Evolutionary conservation across 2,113 vertebrate genomes (phyloP).

Genomic region (Mystacornis crossleyi): DNA sequence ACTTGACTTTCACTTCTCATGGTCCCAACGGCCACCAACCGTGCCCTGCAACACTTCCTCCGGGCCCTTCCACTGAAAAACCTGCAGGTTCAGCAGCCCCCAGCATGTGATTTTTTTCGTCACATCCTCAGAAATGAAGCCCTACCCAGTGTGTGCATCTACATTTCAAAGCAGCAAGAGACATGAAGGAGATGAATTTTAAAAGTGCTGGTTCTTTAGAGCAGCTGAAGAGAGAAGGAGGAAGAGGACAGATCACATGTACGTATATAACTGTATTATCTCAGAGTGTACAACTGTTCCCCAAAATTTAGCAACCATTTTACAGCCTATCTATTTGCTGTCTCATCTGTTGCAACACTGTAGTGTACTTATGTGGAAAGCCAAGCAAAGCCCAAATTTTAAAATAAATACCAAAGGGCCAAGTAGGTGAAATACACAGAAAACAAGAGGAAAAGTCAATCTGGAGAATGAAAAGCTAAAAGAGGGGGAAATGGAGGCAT

Average conservation of each 20-base stretch:
- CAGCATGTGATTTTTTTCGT: accelerated
- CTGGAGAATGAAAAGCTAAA: neutral
- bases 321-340: neutral
- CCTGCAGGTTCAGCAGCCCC: accelerated
- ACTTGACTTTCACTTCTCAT: neutral
- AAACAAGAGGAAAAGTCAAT: neutral
- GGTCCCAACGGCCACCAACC: neutral
- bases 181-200: accelerated
- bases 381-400: neutral
- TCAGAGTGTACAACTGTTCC: neutral
- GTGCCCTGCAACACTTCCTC: neutral
- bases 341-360: neutral
- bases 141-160: neutral
- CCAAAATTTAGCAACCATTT: neutral
- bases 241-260: neutral
- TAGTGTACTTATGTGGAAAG: accelerated
- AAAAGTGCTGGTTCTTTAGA: neutral
- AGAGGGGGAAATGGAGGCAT: accelerated
- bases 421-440: neutral
- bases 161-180: no score
- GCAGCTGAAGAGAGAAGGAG: neutral
- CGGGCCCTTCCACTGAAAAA: neutral
- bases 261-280: neutral
- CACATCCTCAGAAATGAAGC: neutral
- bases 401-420: neutral